A percentile compares a stretch with the other conserved stretches of the same genome.
phyloP scores from a whole-genome alignment of 2,797 vertebrate genomes.

The Microhierax caerulescens region DNA sequence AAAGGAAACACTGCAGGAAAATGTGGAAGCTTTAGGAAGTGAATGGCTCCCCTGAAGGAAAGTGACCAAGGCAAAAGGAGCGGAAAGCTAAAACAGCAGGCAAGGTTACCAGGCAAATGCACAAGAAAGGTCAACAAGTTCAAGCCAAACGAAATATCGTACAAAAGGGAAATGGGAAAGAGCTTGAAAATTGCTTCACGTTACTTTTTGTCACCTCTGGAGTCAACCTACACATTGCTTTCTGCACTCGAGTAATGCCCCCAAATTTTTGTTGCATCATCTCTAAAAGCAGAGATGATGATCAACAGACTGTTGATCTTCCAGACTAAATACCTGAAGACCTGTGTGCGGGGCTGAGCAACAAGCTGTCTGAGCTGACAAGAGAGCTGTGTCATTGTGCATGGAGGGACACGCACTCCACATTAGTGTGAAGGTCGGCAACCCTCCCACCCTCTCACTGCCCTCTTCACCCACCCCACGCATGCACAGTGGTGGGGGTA shows the following conservation, averaged over 20 bases:
- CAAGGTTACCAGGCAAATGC: neutral
- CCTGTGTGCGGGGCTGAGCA: neutral
- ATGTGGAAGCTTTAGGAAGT: neutral
- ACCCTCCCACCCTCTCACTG: neutral
- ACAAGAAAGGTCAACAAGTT: neutral
- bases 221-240: neutral
- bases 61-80: neutral
- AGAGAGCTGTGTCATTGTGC: neutral
- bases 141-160: neutral
- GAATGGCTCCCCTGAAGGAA: neutral
- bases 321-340: neutral
- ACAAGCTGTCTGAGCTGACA: too few species aligned
- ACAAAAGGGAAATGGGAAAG: neutral
- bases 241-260: neutral
- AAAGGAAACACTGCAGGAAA: neutral
- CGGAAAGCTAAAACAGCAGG: neutral
- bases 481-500: rapidly evolving
- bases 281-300: neutral
- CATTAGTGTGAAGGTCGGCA: neutral
- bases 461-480: rapidly evolving
- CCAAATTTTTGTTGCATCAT: neutral
- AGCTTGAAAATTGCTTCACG: neutral
- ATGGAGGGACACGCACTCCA: neutral
- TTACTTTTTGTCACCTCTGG: neutral
- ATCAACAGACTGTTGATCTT: neutral